A percentile compares a stretch with the other conserved stretches of the same genome.
Conservation (phyloP, 2,113 vertebrate species). For the Nothobranchius furzeri region DNA sequence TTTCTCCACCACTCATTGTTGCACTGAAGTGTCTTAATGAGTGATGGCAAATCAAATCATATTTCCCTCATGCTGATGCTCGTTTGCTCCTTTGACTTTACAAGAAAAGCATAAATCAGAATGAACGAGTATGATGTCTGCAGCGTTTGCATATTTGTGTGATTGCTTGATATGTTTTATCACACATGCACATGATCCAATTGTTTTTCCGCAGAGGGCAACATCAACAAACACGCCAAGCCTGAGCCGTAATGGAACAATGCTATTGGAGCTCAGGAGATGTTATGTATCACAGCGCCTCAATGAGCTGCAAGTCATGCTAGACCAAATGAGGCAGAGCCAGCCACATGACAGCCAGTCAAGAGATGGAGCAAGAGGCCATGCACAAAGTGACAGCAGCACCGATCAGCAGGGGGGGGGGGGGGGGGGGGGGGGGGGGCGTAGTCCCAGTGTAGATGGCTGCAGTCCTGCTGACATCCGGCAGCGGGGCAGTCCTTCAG, state of each 20-base stretch:
- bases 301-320: slow-evolving; percentile 69
- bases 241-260: slow-evolving; percentile 68
- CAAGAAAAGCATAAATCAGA: slow-evolving; percentile 4
- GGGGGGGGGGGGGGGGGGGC: slow-evolving; percentile 22
- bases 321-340: slow-evolving; percentile 53
- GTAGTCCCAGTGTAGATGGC: slow-evolving; percentile 15
- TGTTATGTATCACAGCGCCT: slow-evolving; percentile 67
- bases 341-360: slow-evolving; percentile 54
- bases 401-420: slow-evolving; percentile 25
- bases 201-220: slow-evolving; percentile 34
- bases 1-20: background rate
- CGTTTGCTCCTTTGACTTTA: slow-evolving; percentile 7
- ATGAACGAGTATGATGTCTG: slow-evolving; percentile 5
- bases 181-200: background rate
- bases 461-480: slow-evolving; percentile 17
- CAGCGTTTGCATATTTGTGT: background rate
- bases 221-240: slow-evolving; percentile 35
- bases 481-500: slow-evolving; percentile 27
- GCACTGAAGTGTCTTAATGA: background rate
- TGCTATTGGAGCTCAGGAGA: slow-evolving; percentile 71
- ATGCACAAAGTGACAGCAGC: slow-evolving; percentile 26
- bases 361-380: slow-evolving; percentile 34
- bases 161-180: background rate
- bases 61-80: slow-evolving; percentile 2
- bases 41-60: background rate